Evolutionary conservation across 1,140 invertebrate species (phyloP).

Genomic region (Pseudomyrmex gracilis): DNA sequence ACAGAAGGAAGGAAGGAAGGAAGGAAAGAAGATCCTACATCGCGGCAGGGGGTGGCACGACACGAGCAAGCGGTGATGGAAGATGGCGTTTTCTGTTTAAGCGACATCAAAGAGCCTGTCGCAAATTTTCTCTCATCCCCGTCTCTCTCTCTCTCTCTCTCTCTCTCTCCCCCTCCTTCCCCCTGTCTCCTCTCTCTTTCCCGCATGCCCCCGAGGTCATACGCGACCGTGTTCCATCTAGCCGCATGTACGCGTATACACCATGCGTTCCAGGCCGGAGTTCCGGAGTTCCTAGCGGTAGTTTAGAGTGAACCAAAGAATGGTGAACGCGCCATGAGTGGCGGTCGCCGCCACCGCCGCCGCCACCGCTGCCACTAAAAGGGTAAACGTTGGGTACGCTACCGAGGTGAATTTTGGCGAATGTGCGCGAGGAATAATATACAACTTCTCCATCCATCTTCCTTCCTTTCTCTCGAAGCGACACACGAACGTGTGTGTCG

Average conservation of each 20-base stretch:
- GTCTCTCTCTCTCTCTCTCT: neutral
- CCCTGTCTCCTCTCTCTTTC: too few relatives aligned
- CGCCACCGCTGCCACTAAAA: slow-evolving; percentile 62
- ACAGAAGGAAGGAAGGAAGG: slow-evolving; percentile 37
- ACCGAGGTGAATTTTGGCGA: slow-evolving; percentile 66
- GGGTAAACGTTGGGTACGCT: slow-evolving; percentile 72
- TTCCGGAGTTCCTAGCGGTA: slow-evolving; percentile 51
- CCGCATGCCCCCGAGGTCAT: slow-evolving; percentile 18
- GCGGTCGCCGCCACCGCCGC: slow-evolving; percentile 1
- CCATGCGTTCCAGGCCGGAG: slow-evolving; percentile 46
- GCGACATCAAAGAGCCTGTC: slow-evolving; percentile 77
- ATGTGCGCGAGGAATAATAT: slow-evolving; percentile 59
- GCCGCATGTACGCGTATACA: slow-evolving; percentile 35
- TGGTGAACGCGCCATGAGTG: slow-evolving; percentile 55
- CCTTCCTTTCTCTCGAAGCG: slow-evolving; percentile 37
- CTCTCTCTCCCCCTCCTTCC: too few relatives aligned
- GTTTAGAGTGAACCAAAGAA: slow-evolving; percentile 65
- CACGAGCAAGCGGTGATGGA: slow-evolving; percentile 18
- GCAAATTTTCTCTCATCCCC: slow-evolving; percentile 72
- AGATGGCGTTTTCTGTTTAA: slow-evolving; percentile 74
- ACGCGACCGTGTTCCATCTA: slow-evolving; percentile 26
- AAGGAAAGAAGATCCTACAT: slow-evolving; percentile 59
- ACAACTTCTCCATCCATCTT: slow-evolving; percentile 74
- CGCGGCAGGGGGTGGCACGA: slow-evolving; percentile 29
- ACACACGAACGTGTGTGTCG: neutral